A percentile compares a stretch with the other conserved stretches of the same genome.
Evolutionary conservation across 2,797 vertebrate species (phyloP).

Genomic region (Cynopterus sphinx): DNA sequence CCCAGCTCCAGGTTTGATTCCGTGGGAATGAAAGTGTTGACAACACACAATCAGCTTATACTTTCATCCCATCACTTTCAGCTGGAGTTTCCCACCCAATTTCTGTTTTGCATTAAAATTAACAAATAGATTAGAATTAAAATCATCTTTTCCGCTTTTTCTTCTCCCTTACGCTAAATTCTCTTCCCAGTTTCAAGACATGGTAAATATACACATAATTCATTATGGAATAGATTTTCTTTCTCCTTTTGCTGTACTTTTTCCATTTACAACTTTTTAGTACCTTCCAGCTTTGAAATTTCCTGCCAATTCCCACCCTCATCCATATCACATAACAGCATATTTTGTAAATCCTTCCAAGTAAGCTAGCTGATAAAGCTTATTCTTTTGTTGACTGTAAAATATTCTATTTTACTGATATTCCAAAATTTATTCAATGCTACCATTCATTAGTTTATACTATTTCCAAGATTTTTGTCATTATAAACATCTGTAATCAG

Average conservation of each 20-base stretch:
- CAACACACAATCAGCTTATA: background rate
- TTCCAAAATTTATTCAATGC: background rate
- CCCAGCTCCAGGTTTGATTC: background rate
- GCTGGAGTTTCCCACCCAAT: background rate
- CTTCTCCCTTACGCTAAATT: background rate
- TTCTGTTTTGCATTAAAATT: slow-evolving; percentile 46
- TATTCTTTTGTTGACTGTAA: background rate
- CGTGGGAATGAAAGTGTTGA: background rate
- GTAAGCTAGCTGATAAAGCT: background rate
- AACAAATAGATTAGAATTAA: slow-evolving; percentile 51
- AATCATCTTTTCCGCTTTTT: slow-evolving; percentile 20
- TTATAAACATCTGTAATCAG: background rate
- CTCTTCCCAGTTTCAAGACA: background rate
- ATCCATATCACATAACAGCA: background rate
- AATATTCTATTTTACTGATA: background rate
- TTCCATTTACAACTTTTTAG: background rate
- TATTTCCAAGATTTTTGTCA: no score
- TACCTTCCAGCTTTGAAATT: background rate
- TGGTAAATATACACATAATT: slow-evolving; percentile 3
- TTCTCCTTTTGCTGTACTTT: background rate
- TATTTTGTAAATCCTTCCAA: background rate
- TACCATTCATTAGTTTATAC: background rate
- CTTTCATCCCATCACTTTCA: background rate
- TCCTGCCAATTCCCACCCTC: background rate
- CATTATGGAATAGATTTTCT: background rate